Base-by-base conservation (phyloP, 2,113 vertebrate genomes). In the Megaceryle torquata region DNA sequence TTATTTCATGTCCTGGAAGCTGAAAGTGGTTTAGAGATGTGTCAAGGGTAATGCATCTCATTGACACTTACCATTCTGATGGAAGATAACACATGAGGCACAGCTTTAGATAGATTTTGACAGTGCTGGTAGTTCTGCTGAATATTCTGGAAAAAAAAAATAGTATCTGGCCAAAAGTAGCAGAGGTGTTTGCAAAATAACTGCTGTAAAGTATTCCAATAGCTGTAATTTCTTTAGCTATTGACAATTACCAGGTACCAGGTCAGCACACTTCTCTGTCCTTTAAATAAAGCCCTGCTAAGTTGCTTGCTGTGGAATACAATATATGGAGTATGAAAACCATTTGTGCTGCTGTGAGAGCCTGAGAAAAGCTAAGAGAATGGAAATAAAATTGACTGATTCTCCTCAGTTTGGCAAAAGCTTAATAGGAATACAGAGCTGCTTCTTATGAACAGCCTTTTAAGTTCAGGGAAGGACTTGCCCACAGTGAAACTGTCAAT, bases 21-120 rank as follows among this genome's bases (percentile, higher is more conserved):
- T 89, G 53, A 88, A 69, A 91, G 44, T 91, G 59, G 43, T 59
- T 76, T 25, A 41, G 33, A 59, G 76, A 77, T 76, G 82, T 35
- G 48, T n/a, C 6, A 1, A 84, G 63, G 76, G 51, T 86, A 59
- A 74, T 70, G 72, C 67, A 31, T 51, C 57, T 65, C 46, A 53
- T 15, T 70, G 75, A 33, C 53, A 84, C 68, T 72, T 86, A 46
- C n/a, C 81, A 5, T 35, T 35, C 72, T 61, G 56, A 6, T 54
- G 28, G 76, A 90, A 90, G 74, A 71, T 76, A 92, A 67, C 37
- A 54, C 31, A 51, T 17, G 35, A 76, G 54, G 43, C 46, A 67
- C 14, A 48, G 64, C 60, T 88, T 92, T 64, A 91, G 89, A 68
- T 37, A 90, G 82, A 28, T 77, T 81, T 86, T 92, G 43, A 48